A percentile compares a stretch with the other conserved stretches of the same genome.
Evolutionary conservation across 2,888 invertebrate genomes (phyloP).

Genomic region (Drosophila sordidula): DNA sequence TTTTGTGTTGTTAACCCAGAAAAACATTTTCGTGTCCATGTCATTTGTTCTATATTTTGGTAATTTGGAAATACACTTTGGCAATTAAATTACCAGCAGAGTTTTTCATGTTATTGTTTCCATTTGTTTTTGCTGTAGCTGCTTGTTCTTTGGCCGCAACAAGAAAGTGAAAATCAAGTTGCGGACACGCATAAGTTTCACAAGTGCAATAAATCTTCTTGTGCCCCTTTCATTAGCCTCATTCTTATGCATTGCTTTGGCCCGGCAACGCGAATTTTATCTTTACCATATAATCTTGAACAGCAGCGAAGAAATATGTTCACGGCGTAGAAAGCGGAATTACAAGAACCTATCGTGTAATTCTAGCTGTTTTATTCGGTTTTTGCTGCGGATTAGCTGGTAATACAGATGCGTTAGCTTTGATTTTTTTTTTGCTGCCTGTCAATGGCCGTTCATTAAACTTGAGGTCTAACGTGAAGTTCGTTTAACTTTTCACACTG

Average conservation of each 20-base stretch:
- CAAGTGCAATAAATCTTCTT: constrained; percentile 75
- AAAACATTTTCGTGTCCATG: constrained; percentile 32
- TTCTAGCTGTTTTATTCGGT: constrained; percentile 48
- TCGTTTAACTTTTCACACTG: constrained; percentile 54
- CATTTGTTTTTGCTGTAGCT: constrained; percentile 19
- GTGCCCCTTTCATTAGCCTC: constrained; percentile 73
- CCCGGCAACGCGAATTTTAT: constrained; percentile 45
- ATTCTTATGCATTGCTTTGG: constrained; percentile 57
- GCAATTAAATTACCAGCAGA: constrained; percentile 47
- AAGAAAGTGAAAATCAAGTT: constrained; percentile 69
- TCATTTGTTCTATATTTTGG: constrained; percentile 34
- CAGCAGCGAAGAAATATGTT: constrained; percentile 36
- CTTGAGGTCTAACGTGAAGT: constrained; percentile 37
- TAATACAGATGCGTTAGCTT: constrained; percentile 4
- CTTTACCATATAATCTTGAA: constrained; percentile 50
- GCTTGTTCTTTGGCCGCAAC: constrained; percentile 32
- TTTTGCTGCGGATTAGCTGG: constrained; percentile 35
- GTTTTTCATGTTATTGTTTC: constrained; percentile 23
- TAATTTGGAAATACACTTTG: constrained; percentile 42
- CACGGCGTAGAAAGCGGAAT: constrained; percentile 61
- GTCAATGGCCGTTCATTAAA: constrained; percentile 55
- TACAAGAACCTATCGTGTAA: constrained; percentile 35
- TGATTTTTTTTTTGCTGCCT: constrained; percentile 35
- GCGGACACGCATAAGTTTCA: constrained; percentile 56
- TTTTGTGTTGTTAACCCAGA: constrained; percentile 31